Evolutionary conservation across 2,888 invertebrate genomes (phyloP), one percentile per base, ranked within the genome.

Genomic region (Dryococelus australis): DNA sequence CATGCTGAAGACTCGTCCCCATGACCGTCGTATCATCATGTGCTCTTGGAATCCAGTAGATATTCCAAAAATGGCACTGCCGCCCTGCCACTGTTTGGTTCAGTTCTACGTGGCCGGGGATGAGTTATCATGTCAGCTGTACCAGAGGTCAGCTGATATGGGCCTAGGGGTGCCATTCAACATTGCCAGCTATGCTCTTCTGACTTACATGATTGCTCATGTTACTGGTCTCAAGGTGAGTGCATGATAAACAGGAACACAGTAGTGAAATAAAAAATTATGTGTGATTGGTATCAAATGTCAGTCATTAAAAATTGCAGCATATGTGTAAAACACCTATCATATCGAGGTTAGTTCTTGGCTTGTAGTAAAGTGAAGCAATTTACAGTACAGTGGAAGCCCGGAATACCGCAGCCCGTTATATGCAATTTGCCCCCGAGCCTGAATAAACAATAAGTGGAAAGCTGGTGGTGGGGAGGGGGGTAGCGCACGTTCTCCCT

Each of bases 131-230:
- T 99, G 98, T 91, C 96, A 98, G 90, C 92, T 99, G 89, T 99
- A 99, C 92, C 99, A 99, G 92, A 94, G 99, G 89, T 99, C 99
- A 90, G 99, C 98, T 12, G 99, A 99, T 92, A 97, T 99, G 96
- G 99, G 99, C 3, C 94, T 99, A 1, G 99, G 99, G n/a, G 98
- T 99, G 0, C 99, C 99, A 20, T 99, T 99, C 92, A 99, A 99
- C 92, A 98, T 99, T 90, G 99, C 99, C 85, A 99, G 99, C 90
- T 99, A 99, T 93, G 95, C 99, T 0, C 92, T 99, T 47, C 94
- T 99, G 5, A 99, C 98, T 4, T 96, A 96, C 91, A 99, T 99
- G 98, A 96, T 99, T 89, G 99, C 99, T 43, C 97, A 99, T 91
- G 95, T 99, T 28, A 98, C 98, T n/a, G 96, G 95, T 84, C 93